Evolutionary conservation across 2,888 invertebrate species (phyloP).

Genomic region (Margaritifera margaritifera): DNA sequence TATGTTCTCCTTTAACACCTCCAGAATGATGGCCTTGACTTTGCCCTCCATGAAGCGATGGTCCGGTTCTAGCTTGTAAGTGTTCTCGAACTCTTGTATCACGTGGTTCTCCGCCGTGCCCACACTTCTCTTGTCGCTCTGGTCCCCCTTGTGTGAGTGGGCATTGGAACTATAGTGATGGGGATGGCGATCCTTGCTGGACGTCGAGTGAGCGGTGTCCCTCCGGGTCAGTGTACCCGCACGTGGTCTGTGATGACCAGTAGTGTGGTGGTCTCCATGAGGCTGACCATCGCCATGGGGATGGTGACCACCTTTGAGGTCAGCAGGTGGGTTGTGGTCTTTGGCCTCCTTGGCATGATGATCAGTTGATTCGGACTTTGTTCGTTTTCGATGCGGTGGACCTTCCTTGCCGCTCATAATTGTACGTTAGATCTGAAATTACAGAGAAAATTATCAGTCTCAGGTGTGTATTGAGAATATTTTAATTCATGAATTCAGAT

Average conservation of each 20-base stretch:
- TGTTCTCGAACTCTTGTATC: slow-evolving; percentile 54
- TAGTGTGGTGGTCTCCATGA: slow-evolving; percentile 24
- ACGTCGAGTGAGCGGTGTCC: slow-evolving; percentile 24
- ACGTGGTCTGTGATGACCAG: slow-evolving; percentile 42
- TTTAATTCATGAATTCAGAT: too few relatives aligned
- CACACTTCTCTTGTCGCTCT: slow-evolving; percentile 46
- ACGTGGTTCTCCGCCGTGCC: slow-evolving; percentile 38
- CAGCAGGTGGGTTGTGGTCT: not conserved
- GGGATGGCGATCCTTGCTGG: slow-evolving; percentile 31
- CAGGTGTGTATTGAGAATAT: too few relatives aligned
- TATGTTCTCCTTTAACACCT: slow-evolving; percentile 55
- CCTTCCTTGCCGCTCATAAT: slow-evolving; percentile 8
- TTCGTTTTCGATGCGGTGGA: slow-evolving; percentile 7
- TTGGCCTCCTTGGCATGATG: slow-evolving; percentile 1
- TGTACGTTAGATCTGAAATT: not conserved
- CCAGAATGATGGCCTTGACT: slow-evolving; percentile 41
- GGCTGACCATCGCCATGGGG: slow-evolving; percentile 32
- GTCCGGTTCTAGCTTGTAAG: slow-evolving; percentile 60
- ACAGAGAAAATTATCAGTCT: too few relatives aligned
- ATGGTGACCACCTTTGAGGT: slow-evolving; percentile 23
- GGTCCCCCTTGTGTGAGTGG: slow-evolving; percentile 37
- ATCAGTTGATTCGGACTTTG: slow-evolving; percentile 16
- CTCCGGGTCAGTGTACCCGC: slow-evolving; percentile 45
- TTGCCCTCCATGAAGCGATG: slow-evolving; percentile 39
- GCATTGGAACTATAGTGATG: slow-evolving; percentile 21